Base-by-base conservation (phyloP, 2,888 invertebrate species). In the Andrena bucephala region DNA sequence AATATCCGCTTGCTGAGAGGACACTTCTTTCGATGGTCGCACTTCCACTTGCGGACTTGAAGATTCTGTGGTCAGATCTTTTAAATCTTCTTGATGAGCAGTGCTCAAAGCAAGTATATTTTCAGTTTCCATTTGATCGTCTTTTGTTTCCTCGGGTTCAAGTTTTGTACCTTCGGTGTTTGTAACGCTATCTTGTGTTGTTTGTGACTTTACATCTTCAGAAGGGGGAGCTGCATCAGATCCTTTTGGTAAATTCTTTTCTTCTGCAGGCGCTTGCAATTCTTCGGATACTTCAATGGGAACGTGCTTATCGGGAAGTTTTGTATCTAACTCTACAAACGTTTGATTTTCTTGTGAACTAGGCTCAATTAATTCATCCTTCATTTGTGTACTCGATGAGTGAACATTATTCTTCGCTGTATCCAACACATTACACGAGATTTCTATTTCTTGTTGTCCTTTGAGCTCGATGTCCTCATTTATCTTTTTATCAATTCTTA, bases 361-460 rank as follows among this genome's bases (percentile, higher is more conserved):
- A 33, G 24, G 71, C 0, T 83, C 70, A 24, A 27, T 7, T 24
- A 31, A 2, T 29, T 75, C 67, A 20, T 72, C 67, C 63, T 83
- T 85, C 7, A 62, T 31, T 59, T 83, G 80, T 7, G 31, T 63
- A 57, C 62, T 77, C 7, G 73, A 74, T 20, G 68, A 54, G 60
- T 70, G 68, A 5, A 62, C 48, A 69, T 71, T 83, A 57, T 85
- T 85, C 27, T 81, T 83, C 10, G 69, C 13, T 50, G 62, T 48
- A 42, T 77, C 67, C 20, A 76, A 6, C 5, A 63, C 83, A 54
- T 81, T 84, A 77, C 89, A 88, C 1, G 90, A 86, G 36, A 89
- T 83, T 76, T 92, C 91, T 24, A 87, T 82, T 72, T 91, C 89
- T 60, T 87, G 78, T 66, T 89, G 89, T 74, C 87, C 81, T 57